A percentile compares a stretch with the other conserved stretches of the same genome.
Evolutionary conservation across 2,888 invertebrate species (phyloP).

Genomic region (Parochlus steinenii): DNA sequence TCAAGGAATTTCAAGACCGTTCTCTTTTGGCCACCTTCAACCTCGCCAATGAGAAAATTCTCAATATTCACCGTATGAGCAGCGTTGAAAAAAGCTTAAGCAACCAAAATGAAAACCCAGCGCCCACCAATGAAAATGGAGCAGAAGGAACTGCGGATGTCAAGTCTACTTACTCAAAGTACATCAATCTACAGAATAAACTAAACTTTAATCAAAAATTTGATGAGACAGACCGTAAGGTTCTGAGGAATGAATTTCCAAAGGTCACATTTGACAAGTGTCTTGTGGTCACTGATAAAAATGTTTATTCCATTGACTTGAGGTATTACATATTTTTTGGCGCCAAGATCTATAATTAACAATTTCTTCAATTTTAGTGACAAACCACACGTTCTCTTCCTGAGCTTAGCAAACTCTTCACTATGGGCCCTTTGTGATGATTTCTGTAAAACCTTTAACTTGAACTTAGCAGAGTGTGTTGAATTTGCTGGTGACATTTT

Average conservation of each 20-base stretch:
- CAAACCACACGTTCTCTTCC: constrained; percentile 25
- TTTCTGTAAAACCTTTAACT: constrained; percentile 30
- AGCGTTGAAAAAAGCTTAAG: neutral
- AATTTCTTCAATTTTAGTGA: constrained; percentile 18
- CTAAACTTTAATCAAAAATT: constrained; percentile 18
- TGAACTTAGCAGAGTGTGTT: constrained; percentile 32
- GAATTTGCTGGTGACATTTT: constrained; percentile 70
- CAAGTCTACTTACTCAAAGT: constrained; percentile 12
- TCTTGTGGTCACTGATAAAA: constrained; percentile 28
- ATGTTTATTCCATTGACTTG: constrained; percentile 27
- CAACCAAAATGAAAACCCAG: neutral
- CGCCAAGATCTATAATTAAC: neutral
- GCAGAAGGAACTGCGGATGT: too few species aligned
- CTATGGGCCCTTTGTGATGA: constrained; percentile 29
- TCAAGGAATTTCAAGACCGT: constrained; percentile 23
- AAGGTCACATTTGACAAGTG: constrained; percentile 30
- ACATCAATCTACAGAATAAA: constrained; percentile 7
- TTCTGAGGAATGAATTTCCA: constrained; percentile 27
- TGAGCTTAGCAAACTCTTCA: constrained; percentile 25
- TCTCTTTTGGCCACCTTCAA: constrained; percentile 25
- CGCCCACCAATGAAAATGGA: neutral
- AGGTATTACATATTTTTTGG: constrained; percentile 18
- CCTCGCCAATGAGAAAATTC: constrained; percentile 26
- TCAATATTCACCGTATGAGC: constrained; percentile 25
- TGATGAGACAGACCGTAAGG: constrained; percentile 26